These are phyloP conservation scores for Oncorhynchus keta DNA, from an alignment of 2,113 vertebrate genomes.

Conservation along the genomic window DNA sequence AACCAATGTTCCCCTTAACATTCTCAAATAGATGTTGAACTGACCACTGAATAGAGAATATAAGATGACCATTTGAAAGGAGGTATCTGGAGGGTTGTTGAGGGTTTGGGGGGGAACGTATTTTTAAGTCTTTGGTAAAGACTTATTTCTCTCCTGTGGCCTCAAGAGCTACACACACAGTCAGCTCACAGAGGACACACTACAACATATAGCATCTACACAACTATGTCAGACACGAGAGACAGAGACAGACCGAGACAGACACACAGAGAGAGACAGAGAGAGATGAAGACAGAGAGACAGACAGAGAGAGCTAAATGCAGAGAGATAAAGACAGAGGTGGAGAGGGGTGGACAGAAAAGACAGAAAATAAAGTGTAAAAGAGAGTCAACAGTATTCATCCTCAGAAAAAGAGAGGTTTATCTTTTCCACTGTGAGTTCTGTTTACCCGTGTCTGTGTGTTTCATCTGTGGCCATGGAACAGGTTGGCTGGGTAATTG, in stretches of 20 bases:
- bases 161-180: too few relatives aligned
- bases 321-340: constrained; percentile 17
- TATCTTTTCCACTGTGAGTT: too few relatives aligned
- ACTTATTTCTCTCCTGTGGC: neutral
- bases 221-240: constrained; percentile 60
- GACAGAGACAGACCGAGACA: constrained; percentile 58
- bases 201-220: constrained; percentile 64
- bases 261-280: constrained; percentile 34
- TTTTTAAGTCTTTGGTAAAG: neutral
- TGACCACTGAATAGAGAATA: neutral
- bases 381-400: neutral
- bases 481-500: too few relatives aligned
- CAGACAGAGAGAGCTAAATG: too few relatives aligned
- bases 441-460: too few relatives aligned
- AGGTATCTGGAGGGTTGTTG: too few relatives aligned
- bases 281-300: constrained; percentile 11
- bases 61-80: too few relatives aligned
- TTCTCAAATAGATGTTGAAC: neutral
- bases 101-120: too few relatives aligned
- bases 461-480: too few relatives aligned
- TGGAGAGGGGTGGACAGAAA: neutral
- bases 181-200: constrained; percentile 28
- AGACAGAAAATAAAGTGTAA: constrained; percentile 48
- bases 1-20: too few relatives aligned
- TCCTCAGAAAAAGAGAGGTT: too few relatives aligned